These are phyloP conservation scores for Drosophila ironensis DNA, from an alignment of 1,140 invertebrate genomes.

Conservation along the genomic window DNA sequence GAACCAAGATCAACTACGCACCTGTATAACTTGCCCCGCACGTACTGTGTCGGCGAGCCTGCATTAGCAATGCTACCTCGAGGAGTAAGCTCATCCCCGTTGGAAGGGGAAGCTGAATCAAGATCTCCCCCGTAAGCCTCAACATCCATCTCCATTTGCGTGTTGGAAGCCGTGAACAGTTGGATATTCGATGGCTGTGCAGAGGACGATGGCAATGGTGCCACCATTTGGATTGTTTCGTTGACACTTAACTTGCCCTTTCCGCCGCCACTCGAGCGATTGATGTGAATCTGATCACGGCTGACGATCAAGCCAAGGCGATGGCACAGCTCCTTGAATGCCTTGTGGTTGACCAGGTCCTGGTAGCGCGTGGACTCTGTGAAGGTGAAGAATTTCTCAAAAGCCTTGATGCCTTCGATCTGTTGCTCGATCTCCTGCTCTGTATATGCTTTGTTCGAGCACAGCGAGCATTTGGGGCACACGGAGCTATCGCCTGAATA, in stretches of 20 bases:
- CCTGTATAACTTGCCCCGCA: slow-evolving; percentile 31
- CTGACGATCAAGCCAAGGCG: slow-evolving; percentile 33
- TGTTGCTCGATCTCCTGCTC: slow-evolving; percentile 61
- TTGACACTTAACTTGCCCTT: background rate
- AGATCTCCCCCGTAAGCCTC: slow-evolving; percentile 1
- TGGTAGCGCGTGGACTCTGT: slow-evolving; percentile 18
- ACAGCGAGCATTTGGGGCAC: slow-evolving; percentile 22
- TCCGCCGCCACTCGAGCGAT: background rate
- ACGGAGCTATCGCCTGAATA: slow-evolving; percentile 4
- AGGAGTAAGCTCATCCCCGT: background rate
- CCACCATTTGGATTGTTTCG: background rate
- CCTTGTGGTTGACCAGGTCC: slow-evolving; percentile 34
- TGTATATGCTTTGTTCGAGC: slow-evolving; percentile 36
- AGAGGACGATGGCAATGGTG: background rate
- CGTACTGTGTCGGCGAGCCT: background rate
- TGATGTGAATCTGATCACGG: slow-evolving; percentile 2
- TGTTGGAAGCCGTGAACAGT: background rate
- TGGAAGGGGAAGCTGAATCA: background rate
- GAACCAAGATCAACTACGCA: background rate
- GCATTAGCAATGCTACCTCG: background rate
- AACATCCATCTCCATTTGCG: background rate
- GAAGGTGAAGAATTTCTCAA: slow-evolving; percentile 31
- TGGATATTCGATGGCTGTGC: background rate
- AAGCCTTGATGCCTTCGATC: slow-evolving; percentile 57
- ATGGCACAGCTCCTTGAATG: slow-evolving; percentile 55